Conservation (phyloP, 2,888 invertebrate species). For the Ramazzottius varieornatus region DNA sequence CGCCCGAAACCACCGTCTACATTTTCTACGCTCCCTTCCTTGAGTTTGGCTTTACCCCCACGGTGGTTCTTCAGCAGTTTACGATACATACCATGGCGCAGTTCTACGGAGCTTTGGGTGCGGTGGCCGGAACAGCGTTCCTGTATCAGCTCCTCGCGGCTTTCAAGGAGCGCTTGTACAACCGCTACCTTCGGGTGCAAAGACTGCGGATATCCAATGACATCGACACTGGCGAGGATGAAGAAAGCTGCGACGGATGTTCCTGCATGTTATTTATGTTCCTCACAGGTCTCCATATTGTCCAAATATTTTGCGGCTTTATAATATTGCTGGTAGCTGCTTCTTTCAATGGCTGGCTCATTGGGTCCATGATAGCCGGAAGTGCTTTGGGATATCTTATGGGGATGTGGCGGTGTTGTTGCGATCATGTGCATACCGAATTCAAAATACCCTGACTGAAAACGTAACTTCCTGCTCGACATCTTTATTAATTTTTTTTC, state of each 20-base stretch:
- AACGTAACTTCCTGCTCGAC: too few species aligned
- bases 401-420: neutral
- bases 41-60: neutral
- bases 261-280: slow-evolving; percentile 1
- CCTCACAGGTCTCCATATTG: neutral
- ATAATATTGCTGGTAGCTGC: neutral
- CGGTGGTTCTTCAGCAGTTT: neutral
- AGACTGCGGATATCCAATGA: neutral
- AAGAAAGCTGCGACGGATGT: neutral
- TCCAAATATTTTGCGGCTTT: neutral
- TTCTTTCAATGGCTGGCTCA: neutral
- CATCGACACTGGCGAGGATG: neutral
- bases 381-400: neutral
- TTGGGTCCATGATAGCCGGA: neutral
- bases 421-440: neutral
- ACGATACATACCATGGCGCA: neutral
- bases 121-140: neutral
- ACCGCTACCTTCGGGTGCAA: neutral
- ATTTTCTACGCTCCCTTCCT: neutral
- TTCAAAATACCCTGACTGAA: neutral
- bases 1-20: neutral
- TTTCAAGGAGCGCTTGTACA: neutral
- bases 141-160: neutral
- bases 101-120: neutral
- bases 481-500: too few species aligned